phyloP scores from a whole-genome alignment of 2,797 vertebrate genomes.

The Tragelaphus oryx region DNA sequence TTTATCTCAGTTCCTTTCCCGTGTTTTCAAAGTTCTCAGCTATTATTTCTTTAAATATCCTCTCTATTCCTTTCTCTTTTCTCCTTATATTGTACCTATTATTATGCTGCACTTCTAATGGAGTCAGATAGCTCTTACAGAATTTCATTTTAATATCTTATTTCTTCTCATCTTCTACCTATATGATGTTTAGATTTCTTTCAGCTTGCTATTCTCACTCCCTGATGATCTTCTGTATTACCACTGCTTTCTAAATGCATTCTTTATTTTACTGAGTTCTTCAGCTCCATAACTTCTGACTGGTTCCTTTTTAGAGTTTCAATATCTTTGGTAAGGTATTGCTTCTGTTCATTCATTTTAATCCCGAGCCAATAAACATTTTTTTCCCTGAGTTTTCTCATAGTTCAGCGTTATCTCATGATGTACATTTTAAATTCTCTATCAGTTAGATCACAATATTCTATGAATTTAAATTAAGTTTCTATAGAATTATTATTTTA shows the following conservation, averaged over 20 bases:
- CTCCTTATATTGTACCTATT: not conserved
- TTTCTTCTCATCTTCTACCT: not conserved
- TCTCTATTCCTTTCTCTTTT: not conserved
- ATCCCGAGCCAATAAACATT: not conserved
- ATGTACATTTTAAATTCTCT: not conserved
- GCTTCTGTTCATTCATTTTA: not conserved
- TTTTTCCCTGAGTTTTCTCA: not conserved
- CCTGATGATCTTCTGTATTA: not conserved
- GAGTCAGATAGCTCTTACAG: not conserved
- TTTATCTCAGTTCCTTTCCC: not conserved
- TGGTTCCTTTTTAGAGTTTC: not conserved
- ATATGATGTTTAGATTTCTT: not conserved
- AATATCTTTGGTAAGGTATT: not conserved
- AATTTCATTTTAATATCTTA: not conserved
- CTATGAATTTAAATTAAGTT: not conserved
- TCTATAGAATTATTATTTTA: not conserved
- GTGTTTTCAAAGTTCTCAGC: not conserved
- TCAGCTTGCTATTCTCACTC: not conserved
- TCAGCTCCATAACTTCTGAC: not conserved
- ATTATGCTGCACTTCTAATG: not conserved
- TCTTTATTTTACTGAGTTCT: not conserved
- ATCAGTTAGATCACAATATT: not conserved
- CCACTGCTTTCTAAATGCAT: not conserved
- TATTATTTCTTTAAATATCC: not conserved
- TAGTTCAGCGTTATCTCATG: not conserved